Conservation (phyloP, 2,888 invertebrate genomes). For the Scaptomyza flava region DNA sequence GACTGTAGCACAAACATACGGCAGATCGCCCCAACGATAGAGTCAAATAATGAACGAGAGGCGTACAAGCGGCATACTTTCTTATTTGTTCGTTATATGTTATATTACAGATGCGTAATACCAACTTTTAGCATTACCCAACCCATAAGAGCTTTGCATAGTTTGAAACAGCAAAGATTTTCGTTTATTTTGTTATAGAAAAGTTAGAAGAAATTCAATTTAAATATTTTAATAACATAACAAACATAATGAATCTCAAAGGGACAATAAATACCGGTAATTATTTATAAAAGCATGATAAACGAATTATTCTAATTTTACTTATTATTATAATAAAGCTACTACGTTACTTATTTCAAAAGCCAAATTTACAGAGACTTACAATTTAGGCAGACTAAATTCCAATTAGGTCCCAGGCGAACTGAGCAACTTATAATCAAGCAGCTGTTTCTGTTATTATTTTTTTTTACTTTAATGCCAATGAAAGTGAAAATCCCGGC, state of each 20-base stretch:
- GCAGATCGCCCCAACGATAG: neutral
- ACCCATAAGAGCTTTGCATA: conserved; percentile 39
- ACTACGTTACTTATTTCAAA: too few relatives aligned
- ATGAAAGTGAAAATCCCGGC: conserved; percentile 72
- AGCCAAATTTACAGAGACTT: neutral
- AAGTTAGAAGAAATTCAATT: too few relatives aligned
- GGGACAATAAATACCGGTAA: too few relatives aligned
- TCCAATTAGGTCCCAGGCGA: neutral
- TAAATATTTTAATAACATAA: too few relatives aligned
- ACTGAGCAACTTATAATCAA: conserved; percentile 22
- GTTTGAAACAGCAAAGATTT: conserved; percentile 1
- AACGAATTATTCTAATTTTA: too few relatives aligned
- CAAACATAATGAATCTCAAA: too few relatives aligned
- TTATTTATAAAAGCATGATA: too few relatives aligned
- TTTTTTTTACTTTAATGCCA: conserved; percentile 19
- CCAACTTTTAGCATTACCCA: conserved; percentile 50
- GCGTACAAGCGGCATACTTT: conserved; percentile 45
- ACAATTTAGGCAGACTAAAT: neutral
- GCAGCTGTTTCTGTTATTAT: conserved; percentile 52
- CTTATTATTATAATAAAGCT: too few relatives aligned
- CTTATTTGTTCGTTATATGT: conserved; percentile 33
- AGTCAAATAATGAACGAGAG: conserved; percentile 3
- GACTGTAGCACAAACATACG: conserved; percentile 7
- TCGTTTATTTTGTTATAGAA: conserved; percentile 6
- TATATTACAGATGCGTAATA: conserved; percentile 40